Conservation (phyloP, 1,140 invertebrate genomes). For the Trichonephila inaurata region DNA sequence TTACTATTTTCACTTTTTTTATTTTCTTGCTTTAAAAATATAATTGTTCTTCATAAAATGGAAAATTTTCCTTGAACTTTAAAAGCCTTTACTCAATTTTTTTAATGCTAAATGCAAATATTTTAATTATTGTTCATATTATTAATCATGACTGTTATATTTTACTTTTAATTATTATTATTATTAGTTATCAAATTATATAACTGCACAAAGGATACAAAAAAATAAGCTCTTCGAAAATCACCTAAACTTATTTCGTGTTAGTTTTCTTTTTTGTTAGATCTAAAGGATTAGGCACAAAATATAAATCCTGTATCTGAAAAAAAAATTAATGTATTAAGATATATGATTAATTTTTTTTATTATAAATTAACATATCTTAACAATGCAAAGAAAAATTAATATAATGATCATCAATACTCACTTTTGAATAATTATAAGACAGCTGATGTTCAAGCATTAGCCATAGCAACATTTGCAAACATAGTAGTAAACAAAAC, state of each 20-base stretch:
- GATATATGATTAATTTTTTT: background rate
- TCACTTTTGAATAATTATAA: constrained; percentile 68
- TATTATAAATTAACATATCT: too few species aligned
- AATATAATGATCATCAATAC: background rate
- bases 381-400: background rate
- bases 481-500: constrained; percentile 82
- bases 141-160: too few species aligned
- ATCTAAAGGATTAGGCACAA: constrained; percentile 42
- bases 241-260: constrained; percentile 79
- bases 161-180: too few species aligned
- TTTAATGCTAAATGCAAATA: too few species aligned
- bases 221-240: constrained; percentile 84
- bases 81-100: too few species aligned
- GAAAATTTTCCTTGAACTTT: too few species aligned
- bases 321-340: background rate
- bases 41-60: too few species aligned
- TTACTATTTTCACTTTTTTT: too few species aligned
- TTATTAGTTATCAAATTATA: too few species aligned
- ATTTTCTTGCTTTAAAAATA: too few species aligned
- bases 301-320: constrained; percentile 70
- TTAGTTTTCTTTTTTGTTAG: constrained; percentile 76
- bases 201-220: constrained; percentile 83
- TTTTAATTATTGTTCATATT: too few species aligned
- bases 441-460: constrained; percentile 79
- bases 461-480: constrained; percentile 81